These are phyloP conservation scores for Prolemur simus DNA, from an alignment of 2,113 vertebrate genomes.

Conservation along the genomic window DNA sequence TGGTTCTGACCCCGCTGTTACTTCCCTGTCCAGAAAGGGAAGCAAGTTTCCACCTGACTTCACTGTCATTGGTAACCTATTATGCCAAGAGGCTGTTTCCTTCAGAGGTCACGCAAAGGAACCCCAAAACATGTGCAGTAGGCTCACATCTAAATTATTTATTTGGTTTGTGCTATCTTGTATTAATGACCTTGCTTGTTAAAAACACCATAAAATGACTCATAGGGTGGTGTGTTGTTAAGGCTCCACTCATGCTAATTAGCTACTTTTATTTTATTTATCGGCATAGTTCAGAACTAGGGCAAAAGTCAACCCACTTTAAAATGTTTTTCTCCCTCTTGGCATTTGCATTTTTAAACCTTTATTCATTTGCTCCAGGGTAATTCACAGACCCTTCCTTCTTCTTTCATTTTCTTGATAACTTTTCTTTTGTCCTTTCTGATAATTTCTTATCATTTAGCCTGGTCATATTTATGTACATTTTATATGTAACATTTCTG, in stretches of 20 bases:
- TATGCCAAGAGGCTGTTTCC: not conserved
- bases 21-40: not conserved
- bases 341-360: slow-evolving; percentile 6
- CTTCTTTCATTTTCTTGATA: not conserved
- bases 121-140: slow-evolving; percentile 4
- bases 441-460: slow-evolving; percentile 14
- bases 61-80: slow-evolving; percentile 22
- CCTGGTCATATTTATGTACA: not conserved
- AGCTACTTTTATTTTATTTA: slow-evolving; percentile 73
- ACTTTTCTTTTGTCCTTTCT: not conserved
- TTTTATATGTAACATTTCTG: not conserved
- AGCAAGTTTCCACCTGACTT: slow-evolving; percentile 33
- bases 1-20: not conserved
- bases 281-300: slow-evolving; percentile 67
- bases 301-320: slow-evolving; percentile 67
- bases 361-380: slow-evolving; percentile 31
- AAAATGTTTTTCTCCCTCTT: slow-evolving; percentile 60
- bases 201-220: slow-evolving; percentile 77
- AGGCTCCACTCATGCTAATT: slow-evolving; percentile 69
- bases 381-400: not conserved
- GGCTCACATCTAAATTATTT: slow-evolving; percentile 65
- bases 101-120: slow-evolving; percentile 49
- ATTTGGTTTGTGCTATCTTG: slow-evolving; percentile 69
- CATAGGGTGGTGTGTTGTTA: slow-evolving; percentile 62
- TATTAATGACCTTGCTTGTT: slow-evolving; percentile 76